phyloP scores from a whole-genome alignment of 2,113 vertebrate genomes.

The Acanthochromis polyacanthus region DNA sequence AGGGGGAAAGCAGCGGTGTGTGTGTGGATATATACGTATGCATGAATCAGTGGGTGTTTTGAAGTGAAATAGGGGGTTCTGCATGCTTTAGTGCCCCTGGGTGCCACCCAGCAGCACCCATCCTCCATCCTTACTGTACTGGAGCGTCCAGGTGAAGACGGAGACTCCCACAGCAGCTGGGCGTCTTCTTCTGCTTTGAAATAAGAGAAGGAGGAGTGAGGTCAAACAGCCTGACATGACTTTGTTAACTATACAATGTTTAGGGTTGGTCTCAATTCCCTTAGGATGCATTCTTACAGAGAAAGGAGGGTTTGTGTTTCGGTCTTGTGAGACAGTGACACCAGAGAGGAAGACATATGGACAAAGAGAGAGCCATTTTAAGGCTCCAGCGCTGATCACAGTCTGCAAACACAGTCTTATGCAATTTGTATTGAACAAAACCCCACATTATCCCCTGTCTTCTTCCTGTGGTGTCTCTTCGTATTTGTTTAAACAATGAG shows the following conservation, averaged over 20 bases:
- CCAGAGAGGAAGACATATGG: constrained; percentile 1
- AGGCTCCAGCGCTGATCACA: constrained; percentile 1
- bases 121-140: constrained; percentile 20
- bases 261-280: constrained; percentile 8
- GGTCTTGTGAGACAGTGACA: constrained; percentile 19
- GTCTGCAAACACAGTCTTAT: constrained; percentile 5
- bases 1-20: constrained; percentile 29
- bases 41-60: constrained; percentile 40
- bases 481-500: constrained; percentile 2
- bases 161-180: constrained; percentile 40
- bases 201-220: constrained; percentile 31
- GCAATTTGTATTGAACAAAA: constrained; percentile 15
- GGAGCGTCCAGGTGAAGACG: constrained; percentile 34
- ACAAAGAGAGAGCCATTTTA: background rate
- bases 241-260: constrained; percentile 32
- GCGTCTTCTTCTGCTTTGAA: constrained; percentile 45
- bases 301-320: constrained; percentile 37
- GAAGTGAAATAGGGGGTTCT: constrained; percentile 37
- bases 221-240: constrained; percentile 52
- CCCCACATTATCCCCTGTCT: background rate
- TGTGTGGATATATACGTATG: background rate
- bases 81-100: constrained; percentile 31
- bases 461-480: background rate
- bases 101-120: background rate
- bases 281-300: background rate